phyloP scores from a whole-genome alignment of 2,888 invertebrate genomes.

The Euplagia quadripunctaria region DNA sequence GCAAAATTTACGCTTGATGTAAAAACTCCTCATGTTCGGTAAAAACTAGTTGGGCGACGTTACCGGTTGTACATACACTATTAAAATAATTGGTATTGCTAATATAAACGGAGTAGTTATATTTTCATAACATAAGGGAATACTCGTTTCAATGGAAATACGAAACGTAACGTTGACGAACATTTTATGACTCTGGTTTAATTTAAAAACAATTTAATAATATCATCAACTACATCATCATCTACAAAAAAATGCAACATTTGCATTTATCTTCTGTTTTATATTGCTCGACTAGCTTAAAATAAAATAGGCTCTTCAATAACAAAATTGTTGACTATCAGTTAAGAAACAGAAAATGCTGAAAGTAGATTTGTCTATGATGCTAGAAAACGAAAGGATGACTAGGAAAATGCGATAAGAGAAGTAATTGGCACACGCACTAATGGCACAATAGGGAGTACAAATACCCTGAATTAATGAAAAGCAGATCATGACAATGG shows the following conservation, averaged over 20 bases:
- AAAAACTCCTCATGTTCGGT: slow-evolving; percentile 10
- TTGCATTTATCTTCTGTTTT: too few species aligned
- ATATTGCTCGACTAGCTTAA: too few species aligned
- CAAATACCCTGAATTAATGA: slow-evolving; percentile 35
- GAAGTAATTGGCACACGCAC: slow-evolving; percentile 43
- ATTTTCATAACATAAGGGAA: background rate
- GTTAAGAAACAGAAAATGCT: too few species aligned
- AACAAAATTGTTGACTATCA: too few species aligned
- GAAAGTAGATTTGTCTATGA: background rate
- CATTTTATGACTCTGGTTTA: background rate
- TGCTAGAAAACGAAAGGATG: background rate
- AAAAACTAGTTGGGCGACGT: slow-evolving; percentile 22
- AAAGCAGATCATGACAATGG: slow-evolving; percentile 15
- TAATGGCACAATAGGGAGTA: slow-evolving; percentile 53
- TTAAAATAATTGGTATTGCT: slow-evolving; percentile 39
- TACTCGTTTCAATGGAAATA: background rate
- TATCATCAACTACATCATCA: too few species aligned
- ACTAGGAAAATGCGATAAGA: slow-evolving; percentile 8
- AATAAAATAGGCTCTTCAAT: too few species aligned
- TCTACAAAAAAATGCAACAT: too few species aligned
- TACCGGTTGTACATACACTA: slow-evolving; percentile 33
- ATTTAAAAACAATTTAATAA: background rate
- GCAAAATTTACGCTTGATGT: background rate
- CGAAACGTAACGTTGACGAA: background rate
- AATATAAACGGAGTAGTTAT: slow-evolving; percentile 32